phyloP scores from a whole-genome alignment of 2,113 vertebrate species.

The Charina bottae region DNA sequence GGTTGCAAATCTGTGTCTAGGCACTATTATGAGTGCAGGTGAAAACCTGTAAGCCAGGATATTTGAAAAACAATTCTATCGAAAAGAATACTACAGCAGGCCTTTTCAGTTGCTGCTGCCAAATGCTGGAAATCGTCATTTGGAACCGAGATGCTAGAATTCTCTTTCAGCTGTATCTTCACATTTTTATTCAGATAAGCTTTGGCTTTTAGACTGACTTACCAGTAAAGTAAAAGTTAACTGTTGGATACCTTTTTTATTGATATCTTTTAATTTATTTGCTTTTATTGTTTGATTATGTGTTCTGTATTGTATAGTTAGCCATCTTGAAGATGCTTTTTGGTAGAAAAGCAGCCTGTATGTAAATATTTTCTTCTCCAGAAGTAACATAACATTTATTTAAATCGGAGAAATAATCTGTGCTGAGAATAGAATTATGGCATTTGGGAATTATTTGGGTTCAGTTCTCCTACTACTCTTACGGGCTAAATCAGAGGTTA shows the following conservation, averaged over 20 bases:
- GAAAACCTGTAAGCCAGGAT: background rate
- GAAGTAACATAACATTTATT: background rate
- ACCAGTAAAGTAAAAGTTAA: background rate
- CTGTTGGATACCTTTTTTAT: background rate
- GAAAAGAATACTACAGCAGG: background rate
- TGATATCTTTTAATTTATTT: background rate
- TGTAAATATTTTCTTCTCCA: background rate
- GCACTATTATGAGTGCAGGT: background rate
- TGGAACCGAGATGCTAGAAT: background rate
- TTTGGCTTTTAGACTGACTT: background rate
- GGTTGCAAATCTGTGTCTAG: background rate
- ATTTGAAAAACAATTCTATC: background rate
- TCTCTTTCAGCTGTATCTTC: background rate
- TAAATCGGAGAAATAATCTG: background rate
- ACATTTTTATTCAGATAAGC: background rate
- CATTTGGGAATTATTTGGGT: background rate
- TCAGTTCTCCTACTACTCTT: background rate
- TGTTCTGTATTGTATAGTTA: background rate
- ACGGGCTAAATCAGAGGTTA: background rate
- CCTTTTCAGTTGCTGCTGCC: background rate
- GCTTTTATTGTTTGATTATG: background rate
- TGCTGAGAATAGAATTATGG: background rate
- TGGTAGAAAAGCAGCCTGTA: background rate
- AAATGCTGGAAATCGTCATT: background rate
- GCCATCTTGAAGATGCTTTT: background rate